Evolutionary conservation across 2,888 invertebrate genomes (phyloP), one percentile per base, ranked within the genome.

Genomic region (Megamerina dolium): DNA sequence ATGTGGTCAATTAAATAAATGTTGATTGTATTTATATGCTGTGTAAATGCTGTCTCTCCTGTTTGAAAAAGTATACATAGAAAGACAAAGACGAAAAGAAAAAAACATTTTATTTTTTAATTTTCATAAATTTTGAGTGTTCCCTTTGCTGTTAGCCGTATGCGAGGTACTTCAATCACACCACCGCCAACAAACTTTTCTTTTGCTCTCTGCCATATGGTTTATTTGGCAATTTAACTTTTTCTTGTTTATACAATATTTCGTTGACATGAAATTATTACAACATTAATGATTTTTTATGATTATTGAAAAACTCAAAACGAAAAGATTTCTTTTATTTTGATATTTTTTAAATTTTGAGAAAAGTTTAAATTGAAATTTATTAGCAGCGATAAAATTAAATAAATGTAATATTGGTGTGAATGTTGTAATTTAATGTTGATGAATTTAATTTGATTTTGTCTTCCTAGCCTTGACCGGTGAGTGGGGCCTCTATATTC

Each of bases 121-220:
- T 65, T 67, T 65, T 64, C 65, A 65, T 65, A 67, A 65, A 65
- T 65, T 67, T 60, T 20, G 21, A 36, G n/a, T n/a, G n/a, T n/a
- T n/a, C n/a, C n/a, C n/a, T n/a, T n/a, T n/a, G n/a, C n/a, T n/a
- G n/a, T n/a, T n/a, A n/a, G n/a, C n/a, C 20, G 41, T 18, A 21
- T 20, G 21, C 32, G 19, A 40, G 27, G 13, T 19, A 19, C 16
- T 4, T 18, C 12, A 12, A 18, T 2, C 32, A 32, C 4, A 12
- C 10, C 32, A 16, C 17, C 14, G 14, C n/a, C 30, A 3, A 21
- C 30, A 12, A 14, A 10, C 12, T 16, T 32, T 32, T 32, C 18
- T 4, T 32, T 32, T 32, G n/a, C n/a, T n/a, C n/a, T 23, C 6
- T 9, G 26, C 13, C 10, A n/a, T 27, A 27, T 27, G n/a, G n/a